Base-by-base conservation (phyloP, 2,113 vertebrate species). In the Rhabdomys dilectus region DNA sequence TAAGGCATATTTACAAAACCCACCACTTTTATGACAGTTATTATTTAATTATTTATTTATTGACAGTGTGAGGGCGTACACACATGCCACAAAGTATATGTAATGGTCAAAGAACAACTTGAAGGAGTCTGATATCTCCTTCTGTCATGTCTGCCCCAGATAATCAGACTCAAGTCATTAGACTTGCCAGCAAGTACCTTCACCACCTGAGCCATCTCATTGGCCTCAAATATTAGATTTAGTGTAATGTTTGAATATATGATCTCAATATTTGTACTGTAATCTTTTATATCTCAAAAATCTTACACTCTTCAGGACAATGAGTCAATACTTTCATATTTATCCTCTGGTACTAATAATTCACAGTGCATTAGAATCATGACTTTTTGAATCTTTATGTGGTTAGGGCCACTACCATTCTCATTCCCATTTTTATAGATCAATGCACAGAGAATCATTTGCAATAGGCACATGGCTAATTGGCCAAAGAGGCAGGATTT, bases 181-280 rank as follows among this genome's bases (percentile, higher is more conserved):
- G 42, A 51, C 26, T 31, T 16, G 13, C 26, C 75, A 77, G 26
- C 45, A 77, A 78, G 45, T 15, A 3, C 76, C 26, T 78, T 78
- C 76, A 9, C 8, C 76, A 17, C 7, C 13, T 48, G 76, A 51
- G 76, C 3, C 76, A 17, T 19, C 12, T 51, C 26, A 29, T 9
- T 77, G 76, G 45, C 45, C 29, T 34, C 76, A 45, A 94, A 48
- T 53, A 62, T 62, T 86, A 58, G 39, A 62, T 95, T 95, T 53
- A 93, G n/a, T 77, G 87, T 7, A 39, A 29, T 53, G 11, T 89
- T 85, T 84, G 85, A 56, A 21, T 91, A 22, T 72, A 91, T 91
- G 4, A 70, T 80, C 70, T 92, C 53, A 64, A 39, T 39, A 13
- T 10, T 97, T 75, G n/a, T 91, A 84, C 88, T 60, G 80, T 68